phyloP scores from a whole-genome alignment of 2,113 vertebrate genomes.

The Erinaceus europaeus region DNA sequence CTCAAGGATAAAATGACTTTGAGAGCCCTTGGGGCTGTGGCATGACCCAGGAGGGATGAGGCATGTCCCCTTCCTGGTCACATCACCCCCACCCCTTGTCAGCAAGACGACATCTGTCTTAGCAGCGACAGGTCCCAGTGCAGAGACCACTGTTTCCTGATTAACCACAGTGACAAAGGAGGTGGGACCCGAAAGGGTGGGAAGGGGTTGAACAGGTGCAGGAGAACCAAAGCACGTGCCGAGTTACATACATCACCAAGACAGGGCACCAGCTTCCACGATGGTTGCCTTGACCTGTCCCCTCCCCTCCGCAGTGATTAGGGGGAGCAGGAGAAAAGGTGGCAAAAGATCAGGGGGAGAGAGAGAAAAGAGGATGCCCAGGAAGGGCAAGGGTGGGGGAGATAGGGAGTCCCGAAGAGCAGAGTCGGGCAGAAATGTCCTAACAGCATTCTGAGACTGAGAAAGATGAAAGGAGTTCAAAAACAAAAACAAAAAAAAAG shows the following conservation, averaged over 20 bases:
- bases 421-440: background rate
- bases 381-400: too few species aligned
- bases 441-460: background rate
- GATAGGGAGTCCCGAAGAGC: background rate
- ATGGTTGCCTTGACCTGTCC: background rate
- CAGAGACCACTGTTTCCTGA: background rate
- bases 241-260: background rate
- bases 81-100: background rate
- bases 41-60: background rate
- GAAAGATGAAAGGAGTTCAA: conserved; percentile 48
- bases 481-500: conserved; percentile 72
- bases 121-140: background rate
- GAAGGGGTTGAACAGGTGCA: background rate
- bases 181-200: fast-evolving
- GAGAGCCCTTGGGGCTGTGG: background rate
- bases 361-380: background rate
- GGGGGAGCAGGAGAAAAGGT: background rate
- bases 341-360: background rate
- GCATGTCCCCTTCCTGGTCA: background rate
- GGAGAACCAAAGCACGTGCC: background rate
- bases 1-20: background rate
- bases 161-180: background rate
- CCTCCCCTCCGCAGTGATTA: background rate
- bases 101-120: background rate
- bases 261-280: background rate